A percentile compares a stretch with the other conserved stretches of the same genome.
These are phyloP conservation scores for Xenopus petersii DNA, from an alignment of 2,797 vertebrate genomes.

Conservation along the genomic window DNA sequence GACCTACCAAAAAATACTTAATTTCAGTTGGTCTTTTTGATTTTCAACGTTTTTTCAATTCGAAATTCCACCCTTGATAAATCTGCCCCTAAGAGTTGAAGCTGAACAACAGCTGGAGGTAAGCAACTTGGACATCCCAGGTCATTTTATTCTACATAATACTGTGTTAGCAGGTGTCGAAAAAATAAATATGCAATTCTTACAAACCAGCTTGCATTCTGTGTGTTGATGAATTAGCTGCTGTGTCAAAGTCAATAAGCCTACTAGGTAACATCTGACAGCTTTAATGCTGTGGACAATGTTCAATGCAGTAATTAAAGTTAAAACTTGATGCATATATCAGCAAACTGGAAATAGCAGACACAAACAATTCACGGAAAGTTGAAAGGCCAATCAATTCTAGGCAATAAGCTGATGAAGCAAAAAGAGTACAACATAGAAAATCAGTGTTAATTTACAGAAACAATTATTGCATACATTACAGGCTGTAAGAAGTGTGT, in stretches of 20 bases:
- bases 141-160: too few relatives aligned
- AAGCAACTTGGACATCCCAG: too few relatives aligned
- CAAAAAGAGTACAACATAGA: slow-evolving; percentile 30
- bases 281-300: slow-evolving; percentile 19
- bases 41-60: too few relatives aligned
- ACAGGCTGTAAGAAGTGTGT: slow-evolving; percentile 7
- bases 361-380: too few relatives aligned
- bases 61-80: too few relatives aligned
- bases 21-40: too few relatives aligned
- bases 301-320: slow-evolving; percentile 38
- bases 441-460: slow-evolving; percentile 33
- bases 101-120: too few relatives aligned
- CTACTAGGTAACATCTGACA: background rate
- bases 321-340: slow-evolving; percentile 21
- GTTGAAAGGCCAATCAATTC: slow-evolving; percentile 21
- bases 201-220: background rate
- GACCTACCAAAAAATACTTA: too few relatives aligned
- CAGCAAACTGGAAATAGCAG: slow-evolving; percentile 32
- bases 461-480: slow-evolving; percentile 27
- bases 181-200: background rate
- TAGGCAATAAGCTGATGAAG: slow-evolving; percentile 29
- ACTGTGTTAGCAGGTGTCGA: background rate
- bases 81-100: too few relatives aligned
- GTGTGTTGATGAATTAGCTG: slow-evolving; percentile 17
- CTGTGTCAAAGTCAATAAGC: slow-evolving; percentile 19